Evolutionary conservation across 2,797 vertebrate genomes (phyloP).

Genomic region (Myotis findleyi): DNA sequence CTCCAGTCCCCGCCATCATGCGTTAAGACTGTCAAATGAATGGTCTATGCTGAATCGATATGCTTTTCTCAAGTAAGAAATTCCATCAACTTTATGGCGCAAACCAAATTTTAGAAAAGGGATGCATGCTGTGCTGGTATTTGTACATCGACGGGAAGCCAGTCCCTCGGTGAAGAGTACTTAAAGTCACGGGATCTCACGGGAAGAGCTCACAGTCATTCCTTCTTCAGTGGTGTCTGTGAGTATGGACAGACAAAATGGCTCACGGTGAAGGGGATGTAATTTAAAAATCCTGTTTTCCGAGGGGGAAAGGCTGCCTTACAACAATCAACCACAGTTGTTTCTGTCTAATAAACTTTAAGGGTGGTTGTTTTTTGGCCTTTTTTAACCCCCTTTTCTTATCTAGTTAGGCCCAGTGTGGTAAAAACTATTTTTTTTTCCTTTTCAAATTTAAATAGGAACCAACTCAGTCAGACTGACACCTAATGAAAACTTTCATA

Average conservation of each 20-base stretch:
- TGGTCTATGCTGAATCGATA: neutral
- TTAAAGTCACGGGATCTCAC: neutral
- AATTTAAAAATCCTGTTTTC: constrained; percentile 62
- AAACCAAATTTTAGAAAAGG: constrained; percentile 34
- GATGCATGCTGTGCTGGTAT: neutral
- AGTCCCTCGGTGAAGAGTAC: neutral
- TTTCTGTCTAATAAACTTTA: constrained; percentile 52
- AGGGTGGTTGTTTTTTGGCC: neutral
- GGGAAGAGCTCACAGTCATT: neutral
- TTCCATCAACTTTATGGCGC: neutral
- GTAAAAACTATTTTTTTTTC: neutral
- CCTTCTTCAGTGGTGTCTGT: neutral
- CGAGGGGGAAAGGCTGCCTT: neutral
- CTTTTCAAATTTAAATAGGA: constrained; percentile 45
- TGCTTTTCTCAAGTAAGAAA: neutral
- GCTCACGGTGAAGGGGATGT: neutral
- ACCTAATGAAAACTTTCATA: constrained; percentile 78
- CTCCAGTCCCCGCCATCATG: neutral
- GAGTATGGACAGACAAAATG: neutral
- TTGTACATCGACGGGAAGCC: neutral
- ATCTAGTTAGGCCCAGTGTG: neutral
- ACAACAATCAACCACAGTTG: neutral
- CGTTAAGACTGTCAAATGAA: neutral
- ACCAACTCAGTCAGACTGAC: constrained; percentile 75
- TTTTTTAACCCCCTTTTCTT: neutral